Evolutionary conservation across 2,113 vertebrate species (phyloP), one percentile per base, ranked within the genome.

Genomic region (Blennius ocellaris): DNA sequence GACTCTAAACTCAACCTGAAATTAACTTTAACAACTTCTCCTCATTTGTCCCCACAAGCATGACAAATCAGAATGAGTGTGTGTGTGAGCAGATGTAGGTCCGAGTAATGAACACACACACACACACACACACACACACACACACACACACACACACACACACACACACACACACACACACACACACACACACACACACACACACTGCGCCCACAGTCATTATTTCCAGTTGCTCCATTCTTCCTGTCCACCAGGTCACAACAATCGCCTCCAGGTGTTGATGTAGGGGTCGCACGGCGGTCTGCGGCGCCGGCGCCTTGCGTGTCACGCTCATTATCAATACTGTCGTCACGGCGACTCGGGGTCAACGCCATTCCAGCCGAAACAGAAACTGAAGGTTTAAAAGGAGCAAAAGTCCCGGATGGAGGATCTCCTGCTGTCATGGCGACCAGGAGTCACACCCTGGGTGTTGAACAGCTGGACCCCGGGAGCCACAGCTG

Each of bases 181-280:
- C 21, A 30, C 21, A 30, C 21, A 30, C 21, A 30, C 21, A 30
- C 21, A 30, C 21, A 30, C 21, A 30, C 21, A 30, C 21, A 30
- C 21, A 30, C 21, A 30, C 21, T 51, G 61, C 15, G 71, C 59
- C 79, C 53, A 67, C 39, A 55, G 77, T 89, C 88, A 86, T 89
- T 90, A 89, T 87, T 86, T 86, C 47, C 44, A 72, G 50, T 73
- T 54, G n/a, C 76, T 66, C 68, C 62, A 65, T 70, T 83, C 15
- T 50, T 48, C 38, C 51, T 51, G 52, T 60, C 49, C 58, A 89
- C 85, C 2, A 90, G 88, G 87, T 90, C 77, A 70, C 1, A 15
- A 55, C 76, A 67, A 72, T 51, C 69, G 57, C 44, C 44, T 84
- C 66, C 76, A 76, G 85, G 76, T 85, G 77, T 89, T 81, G 80